Evolutionary conservation across 2,797 vertebrate species (phyloP).

Genomic region (Hylomyscus alleni): DNA sequence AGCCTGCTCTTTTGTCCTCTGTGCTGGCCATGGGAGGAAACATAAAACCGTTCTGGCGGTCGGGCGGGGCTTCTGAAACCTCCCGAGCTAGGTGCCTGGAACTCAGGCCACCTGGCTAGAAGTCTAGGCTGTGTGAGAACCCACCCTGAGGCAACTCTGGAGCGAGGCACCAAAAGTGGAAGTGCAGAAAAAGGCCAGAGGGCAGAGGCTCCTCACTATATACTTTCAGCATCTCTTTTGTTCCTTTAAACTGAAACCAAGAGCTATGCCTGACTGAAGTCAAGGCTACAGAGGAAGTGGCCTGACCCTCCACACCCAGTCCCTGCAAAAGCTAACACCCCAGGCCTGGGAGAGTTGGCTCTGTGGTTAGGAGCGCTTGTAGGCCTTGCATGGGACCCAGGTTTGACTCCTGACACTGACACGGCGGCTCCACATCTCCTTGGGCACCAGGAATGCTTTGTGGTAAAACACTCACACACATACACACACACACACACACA

Average conservation of each 20-base stretch:
- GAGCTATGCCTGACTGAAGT: constrained; percentile 60
- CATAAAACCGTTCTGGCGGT: background rate
- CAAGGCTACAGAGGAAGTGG: constrained; percentile 81
- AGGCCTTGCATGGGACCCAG: background rate
- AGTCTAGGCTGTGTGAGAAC: background rate
- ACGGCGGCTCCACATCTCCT: background rate
- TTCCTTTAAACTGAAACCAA: constrained; percentile 75
- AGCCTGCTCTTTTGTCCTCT: background rate
- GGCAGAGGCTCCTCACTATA: background rate
- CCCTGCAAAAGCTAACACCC: constrained; percentile 70
- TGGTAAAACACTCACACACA: background rate
- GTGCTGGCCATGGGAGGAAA: background rate
- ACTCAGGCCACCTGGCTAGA: background rate
- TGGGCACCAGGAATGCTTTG: background rate
- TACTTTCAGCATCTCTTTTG: background rate
- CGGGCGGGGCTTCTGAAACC: background rate
- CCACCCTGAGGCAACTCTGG: background rate
- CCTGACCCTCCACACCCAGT: constrained; percentile 72
- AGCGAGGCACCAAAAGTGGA: background rate
- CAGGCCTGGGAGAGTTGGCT: background rate
- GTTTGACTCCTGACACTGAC: background rate
- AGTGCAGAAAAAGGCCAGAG: background rate
- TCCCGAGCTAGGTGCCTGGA: background rate
- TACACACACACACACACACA: background rate
- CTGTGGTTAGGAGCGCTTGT: background rate